These are phyloP conservation scores for Erethizon dorsatum DNA, from an alignment of 2,797 vertebrate genomes.

Conservation along the genomic window DNA sequence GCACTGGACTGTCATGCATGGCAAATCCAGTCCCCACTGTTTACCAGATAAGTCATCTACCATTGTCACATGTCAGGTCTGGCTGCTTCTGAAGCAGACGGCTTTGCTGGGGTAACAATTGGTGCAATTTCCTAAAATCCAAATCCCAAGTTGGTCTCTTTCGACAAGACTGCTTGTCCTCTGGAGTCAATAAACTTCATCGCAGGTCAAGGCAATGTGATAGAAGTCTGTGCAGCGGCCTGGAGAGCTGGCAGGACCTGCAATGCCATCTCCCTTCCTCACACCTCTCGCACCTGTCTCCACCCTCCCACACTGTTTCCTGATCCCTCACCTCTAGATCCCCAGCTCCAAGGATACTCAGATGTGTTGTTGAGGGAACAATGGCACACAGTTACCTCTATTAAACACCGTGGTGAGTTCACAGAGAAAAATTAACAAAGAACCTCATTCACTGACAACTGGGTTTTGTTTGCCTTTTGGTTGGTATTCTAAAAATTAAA, in stretches of 20 bases:
- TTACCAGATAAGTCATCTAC: neutral
- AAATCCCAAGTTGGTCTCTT: neutral
- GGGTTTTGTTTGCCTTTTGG: neutral
- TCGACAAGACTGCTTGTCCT: neutral
- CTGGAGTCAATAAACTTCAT: neutral
- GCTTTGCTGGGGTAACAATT: neutral
- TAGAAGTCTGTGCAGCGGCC: neutral
- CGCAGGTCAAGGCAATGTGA: neutral
- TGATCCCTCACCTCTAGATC: neutral
- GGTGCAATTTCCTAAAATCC: neutral
- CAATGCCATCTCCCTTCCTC: neutral
- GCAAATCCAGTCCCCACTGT: neutral
- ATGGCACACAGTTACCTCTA: neutral
- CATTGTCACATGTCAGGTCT: accelerated
- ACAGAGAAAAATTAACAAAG: constrained; percentile 6
- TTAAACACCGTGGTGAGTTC: neutral
- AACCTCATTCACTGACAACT: neutral
- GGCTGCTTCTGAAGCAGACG: neutral
- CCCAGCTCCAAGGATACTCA: neutral
- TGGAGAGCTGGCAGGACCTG: neutral
- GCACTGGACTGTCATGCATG: neutral
- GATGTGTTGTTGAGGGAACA: neutral
- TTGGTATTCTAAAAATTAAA: neutral
- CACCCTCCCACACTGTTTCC: neutral
- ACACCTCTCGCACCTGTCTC: neutral